Base-by-base conservation (phyloP, 2,113 vertebrate genomes). In the Nothobranchius kuhntae region DNA sequence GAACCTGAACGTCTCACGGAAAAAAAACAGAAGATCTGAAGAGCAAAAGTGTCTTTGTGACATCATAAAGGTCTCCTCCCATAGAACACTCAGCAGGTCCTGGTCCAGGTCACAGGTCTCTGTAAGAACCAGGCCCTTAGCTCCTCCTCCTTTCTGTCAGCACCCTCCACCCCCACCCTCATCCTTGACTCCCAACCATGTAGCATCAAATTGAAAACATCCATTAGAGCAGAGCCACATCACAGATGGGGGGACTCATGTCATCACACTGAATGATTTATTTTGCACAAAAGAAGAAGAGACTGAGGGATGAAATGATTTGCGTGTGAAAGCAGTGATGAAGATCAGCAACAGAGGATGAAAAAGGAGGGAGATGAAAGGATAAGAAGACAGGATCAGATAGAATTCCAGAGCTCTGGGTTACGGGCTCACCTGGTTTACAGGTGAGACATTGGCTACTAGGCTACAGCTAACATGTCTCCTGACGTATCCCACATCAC, bases 161-260 rank as follows among this genome's bases (percentile, higher is more conserved):
- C 11, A 48, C 54, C 50, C 44, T 21, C 61, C n/a, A 24, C 35
- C 35, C 40, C 53, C 63, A 30, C 44, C 9, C 9, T 40, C 38
- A 40, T 10, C 44, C 44, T 68, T 67, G 44, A 76, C 79, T 76
- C 76, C 85, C 66, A 76, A 73, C 73, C 84, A 76, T 81, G 66
- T 87, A 86, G 79, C 78, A 79, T 83, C 75, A 89, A 73, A 91
- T 73, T 87, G 81, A 88, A 88, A 87, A 87, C 80, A 89, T 87
- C 81, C 84, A 82, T 85, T 80, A 78, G 86, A 71, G 86, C 51
- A 13, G 63, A 80, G 53, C 78, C 73, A 88, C 82, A 86, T 87
- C 81, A 75, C 73, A 85, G 83, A 13, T 14, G 45, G 30, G 54
- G 58, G 55, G 30, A 17, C 75, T 81, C n/a, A 21, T 78, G 68